Evolutionary conservation across 1,140 invertebrate species (phyloP).

Genomic region (Drosophila bipectinata): DNA sequence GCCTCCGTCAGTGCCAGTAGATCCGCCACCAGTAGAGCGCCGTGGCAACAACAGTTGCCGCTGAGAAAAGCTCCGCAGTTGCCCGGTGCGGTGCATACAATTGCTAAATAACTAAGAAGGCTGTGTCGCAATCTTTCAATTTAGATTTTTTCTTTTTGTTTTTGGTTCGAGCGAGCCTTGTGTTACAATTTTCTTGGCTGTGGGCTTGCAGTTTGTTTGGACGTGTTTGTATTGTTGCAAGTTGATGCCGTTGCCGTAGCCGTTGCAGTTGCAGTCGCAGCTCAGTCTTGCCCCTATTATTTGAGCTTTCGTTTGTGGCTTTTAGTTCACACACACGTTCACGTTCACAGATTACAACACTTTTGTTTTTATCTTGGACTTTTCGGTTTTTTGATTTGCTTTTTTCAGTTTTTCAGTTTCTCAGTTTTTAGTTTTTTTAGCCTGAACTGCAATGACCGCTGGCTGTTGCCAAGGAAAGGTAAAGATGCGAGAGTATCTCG

Average conservation of each 20-base stretch:
- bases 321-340: constrained; percentile 43
- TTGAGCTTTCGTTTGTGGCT: constrained; percentile 47
- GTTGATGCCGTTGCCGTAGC: constrained; percentile 22
- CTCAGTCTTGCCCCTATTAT: constrained; percentile 37
- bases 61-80: constrained; percentile 54
- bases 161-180: constrained; percentile 30
- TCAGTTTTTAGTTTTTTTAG: constrained; percentile 25
- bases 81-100: constrained; percentile 57
- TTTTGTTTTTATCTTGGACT: constrained; percentile 36
- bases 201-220: constrained; percentile 29
- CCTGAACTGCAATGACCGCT: constrained; percentile 13
- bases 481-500: neutral
- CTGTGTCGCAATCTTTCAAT: constrained; percentile 71
- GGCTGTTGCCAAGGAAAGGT: neutral
- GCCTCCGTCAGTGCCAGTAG: constrained; percentile 17
- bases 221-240: constrained; percentile 41
- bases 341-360: constrained; percentile 54
- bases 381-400: constrained; percentile 31
- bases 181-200: constrained; percentile 58
- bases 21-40: constrained; percentile 3
- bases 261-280: constrained; percentile 13
- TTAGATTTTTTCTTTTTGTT: constrained; percentile 63
- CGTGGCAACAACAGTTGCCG: constrained; percentile 29
- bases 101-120: constrained; percentile 56
- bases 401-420: constrained; percentile 19